Base-by-base conservation (phyloP, 2,113 vertebrate species). In the Podarcis raffonei region DNA sequence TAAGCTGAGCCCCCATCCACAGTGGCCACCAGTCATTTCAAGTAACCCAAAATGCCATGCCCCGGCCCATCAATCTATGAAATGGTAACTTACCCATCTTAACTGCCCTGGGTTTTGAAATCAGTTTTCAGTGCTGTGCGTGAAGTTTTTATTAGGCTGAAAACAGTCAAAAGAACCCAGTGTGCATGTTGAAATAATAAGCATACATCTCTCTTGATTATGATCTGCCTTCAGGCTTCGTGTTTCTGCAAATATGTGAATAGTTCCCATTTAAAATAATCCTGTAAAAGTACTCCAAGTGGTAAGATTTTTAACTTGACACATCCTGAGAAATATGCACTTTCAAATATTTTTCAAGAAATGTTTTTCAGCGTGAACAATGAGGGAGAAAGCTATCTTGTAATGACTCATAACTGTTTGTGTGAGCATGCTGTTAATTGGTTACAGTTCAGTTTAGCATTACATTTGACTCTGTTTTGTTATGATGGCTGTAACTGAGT, bases 401-500 rank as follows among this genome's bases (percentile, higher is more conserved):
- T 85, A 59, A 32, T 72, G 74, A 66, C 37, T 42, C 35, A 7
- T 12, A n/a, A 86, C 18, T 77, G 37, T 32, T 68, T 79, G 12
- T 79, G 37, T 86, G 39, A 86, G n/a, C 32, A 48, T 18, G 27
- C 30, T 81, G 88, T 92, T 62, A 92, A 91, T 91, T 92, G 90
- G 88, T 92, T 94, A 90, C 81, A 66, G 48, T 59, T 80, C 59
- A 75, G 8, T 89, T 94, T 91, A 79, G 88, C 92, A 92, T 92
- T 92, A 84, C 79, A 90, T 88, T 93, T 66, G 85, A 93, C 39
- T 0, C 89, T 92, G 82, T 92, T 87, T 89, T 72, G 0, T 94
- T 80, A 65, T 86, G 81, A 42, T 85, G 89, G 30, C 79, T 88
- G 92, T 94, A 95, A 93, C 74, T 23, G 93, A 94, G 87, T 83